Percentiles rank a stretch among this genome's conserved stretches.
Evolutionary conservation across 2,888 invertebrate genomes (phyloP).

Genomic region (Isoperla grammatica): DNA sequence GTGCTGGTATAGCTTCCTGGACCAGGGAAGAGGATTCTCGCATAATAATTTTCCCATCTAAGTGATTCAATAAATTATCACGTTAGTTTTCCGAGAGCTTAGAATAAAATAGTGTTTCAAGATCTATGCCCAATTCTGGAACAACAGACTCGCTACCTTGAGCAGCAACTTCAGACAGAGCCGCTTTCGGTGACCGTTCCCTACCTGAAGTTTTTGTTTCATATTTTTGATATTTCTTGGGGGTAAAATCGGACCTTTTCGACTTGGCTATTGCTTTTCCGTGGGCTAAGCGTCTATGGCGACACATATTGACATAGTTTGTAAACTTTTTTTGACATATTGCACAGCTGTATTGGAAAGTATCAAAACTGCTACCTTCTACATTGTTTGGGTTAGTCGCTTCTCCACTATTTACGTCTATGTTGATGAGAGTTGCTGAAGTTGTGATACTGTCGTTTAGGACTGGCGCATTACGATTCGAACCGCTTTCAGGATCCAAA

Average conservation of each 20-base stretch:
- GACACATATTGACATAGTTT: constrained; percentile 43
- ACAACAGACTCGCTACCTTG: too few species aligned
- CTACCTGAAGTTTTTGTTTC: neutral
- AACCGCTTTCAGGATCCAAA: neutral
- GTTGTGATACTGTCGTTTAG: neutral
- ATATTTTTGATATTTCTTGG: neutral
- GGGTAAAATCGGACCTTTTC: constrained; percentile 8
- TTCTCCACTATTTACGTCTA: neutral
- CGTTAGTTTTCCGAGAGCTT: constrained; percentile 78
- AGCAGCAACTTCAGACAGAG: too few species aligned
- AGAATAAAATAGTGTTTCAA: constrained; percentile 58
- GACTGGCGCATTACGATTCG: neutral
- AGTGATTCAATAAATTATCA: constrained; percentile 71
- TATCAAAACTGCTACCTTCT: neutral
- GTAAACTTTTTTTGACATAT: constrained; percentile 43
- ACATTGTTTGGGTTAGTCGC: neutral
- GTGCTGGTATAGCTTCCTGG: too few species aligned
- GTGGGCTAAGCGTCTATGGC: constrained; percentile 43
- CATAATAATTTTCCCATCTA: constrained; percentile 67
- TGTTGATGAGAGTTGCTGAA: neutral
- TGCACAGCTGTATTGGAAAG: constrained; percentile 40
- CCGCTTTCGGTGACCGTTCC: neutral
- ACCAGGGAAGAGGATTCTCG: too few species aligned
- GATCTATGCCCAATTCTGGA: constrained; percentile 25
- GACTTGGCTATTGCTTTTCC: constrained; percentile 25